Evolutionary conservation across 2,113 vertebrate species (phyloP), one percentile per base, ranked within the genome.

Genomic region (Climacteris rufus): DNA sequence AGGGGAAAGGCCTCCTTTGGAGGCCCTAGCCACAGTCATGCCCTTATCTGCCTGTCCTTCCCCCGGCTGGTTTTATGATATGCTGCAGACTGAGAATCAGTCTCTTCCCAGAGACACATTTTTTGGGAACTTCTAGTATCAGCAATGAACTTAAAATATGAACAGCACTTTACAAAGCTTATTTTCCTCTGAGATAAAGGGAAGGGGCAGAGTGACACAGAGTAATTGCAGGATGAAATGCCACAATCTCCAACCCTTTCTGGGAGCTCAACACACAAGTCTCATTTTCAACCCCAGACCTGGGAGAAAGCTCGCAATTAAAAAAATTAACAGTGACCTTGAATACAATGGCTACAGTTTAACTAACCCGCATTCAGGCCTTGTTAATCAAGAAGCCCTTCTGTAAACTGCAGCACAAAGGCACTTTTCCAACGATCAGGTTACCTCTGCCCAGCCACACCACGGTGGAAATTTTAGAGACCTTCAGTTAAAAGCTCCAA

Each of bases 281-380:
- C 57, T 95, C 71, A 74, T 89, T 82, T 92, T 75, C 83, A 52
- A 35, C 40, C 70, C 79, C 71, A 88, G 79, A 91, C 49, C 75
- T 91, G 74, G 76, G 25, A 89, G 37, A 90, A 94, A 83, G 71
- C 57, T 54, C 72, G 23, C 85, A 86, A 96, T 87, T 94, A 94
- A 96, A 95, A 86, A 87, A 70, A 90, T 83, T 59, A 94, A 71
- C 60, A 87, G 76, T 82, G 45, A 92, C 72, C 75, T 89, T 95
- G 90, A 75, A 87, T 59, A 65, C 35, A 68, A 80, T 33, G 49
- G 56, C 65, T 87, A 60, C 66, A 71, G n/a, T 80, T 91, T 88
- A 96, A 95, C 69, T 54, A 90, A 65, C 57, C 57, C 1, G 1
- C 30, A 54, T 96, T 87, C 68, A 59, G 39, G 76, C 83, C 84